phyloP scores from a whole-genome alignment of 2,797 vertebrate species.

The Ibycter americanus region DNA sequence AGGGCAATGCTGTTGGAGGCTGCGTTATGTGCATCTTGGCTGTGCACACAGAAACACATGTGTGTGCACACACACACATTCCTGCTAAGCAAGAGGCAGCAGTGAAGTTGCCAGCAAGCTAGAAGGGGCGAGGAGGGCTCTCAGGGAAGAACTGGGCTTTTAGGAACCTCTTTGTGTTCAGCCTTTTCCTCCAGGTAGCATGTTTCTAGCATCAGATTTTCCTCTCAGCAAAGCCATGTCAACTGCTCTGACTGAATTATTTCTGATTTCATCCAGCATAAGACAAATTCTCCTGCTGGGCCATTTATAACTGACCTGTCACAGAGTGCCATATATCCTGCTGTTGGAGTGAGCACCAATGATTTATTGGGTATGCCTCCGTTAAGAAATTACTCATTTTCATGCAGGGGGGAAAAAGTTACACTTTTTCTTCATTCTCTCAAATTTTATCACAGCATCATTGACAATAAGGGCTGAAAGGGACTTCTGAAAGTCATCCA shows the following conservation, averaged over 20 bases:
- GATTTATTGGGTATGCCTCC: neutral
- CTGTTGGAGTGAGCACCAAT: neutral
- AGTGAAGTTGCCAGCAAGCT: neutral
- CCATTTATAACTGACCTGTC: neutral
- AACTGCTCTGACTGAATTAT: neutral
- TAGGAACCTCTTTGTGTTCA: neutral
- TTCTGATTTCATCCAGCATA: neutral
- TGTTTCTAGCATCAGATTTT: neutral
- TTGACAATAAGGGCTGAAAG: neutral
- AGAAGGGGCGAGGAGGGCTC: neutral
- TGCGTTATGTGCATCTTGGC: neutral
- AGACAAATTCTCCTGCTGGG: neutral
- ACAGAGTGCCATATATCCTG: neutral
- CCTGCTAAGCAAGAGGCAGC: neutral
- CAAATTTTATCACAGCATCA: neutral
- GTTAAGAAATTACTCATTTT: neutral
- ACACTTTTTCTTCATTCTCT: neutral
- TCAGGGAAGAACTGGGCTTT: neutral
- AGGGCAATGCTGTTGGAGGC: neutral
- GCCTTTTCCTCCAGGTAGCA: neutral
- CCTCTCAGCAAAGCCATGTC: neutral
- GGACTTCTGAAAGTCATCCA: neutral
- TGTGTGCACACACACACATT: neutral
- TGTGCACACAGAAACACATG: accelerated
- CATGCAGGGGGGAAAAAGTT: neutral